Evolutionary conservation across 2,888 invertebrate species (phyloP), one percentile per base, ranked within the genome.

Genomic region (Ptilodon capucinus): DNA sequence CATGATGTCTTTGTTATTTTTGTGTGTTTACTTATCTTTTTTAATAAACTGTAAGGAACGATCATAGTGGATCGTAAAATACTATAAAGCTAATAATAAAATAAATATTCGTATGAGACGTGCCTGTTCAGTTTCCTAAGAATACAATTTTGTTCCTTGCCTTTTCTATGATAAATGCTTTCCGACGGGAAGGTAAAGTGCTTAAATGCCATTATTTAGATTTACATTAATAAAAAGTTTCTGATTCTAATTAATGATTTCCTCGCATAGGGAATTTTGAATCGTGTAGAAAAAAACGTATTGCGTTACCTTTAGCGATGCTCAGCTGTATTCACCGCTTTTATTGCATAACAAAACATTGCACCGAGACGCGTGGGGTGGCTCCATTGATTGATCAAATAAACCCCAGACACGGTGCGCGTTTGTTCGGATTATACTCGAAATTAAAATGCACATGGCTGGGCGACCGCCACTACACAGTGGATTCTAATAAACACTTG

Each of bases 301-400:
- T n/a, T 28, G 28, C 4, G 28, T 28, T 28, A 25, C 6, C 6
- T n/a, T 23, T 44, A 32, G 73, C 76, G 70, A 84, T 81, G 76
- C 64, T 71, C 88, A 88, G 86, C 86, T 89, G 88, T 79, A 78
- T 68, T 73, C 60, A 60, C 64, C 56, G 56, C 43, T 72, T 81
- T 86, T 86, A 86, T 86, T 85, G 80, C 83, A 64, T 80, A 81
- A 86, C 79, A 82, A 85, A 85, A 81, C 81, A 83, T 85, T 78
- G 58, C 54, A 60, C 58, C 59, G 62, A 50, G 51, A 41, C 44
- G 60, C 53, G 61, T 71, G 76, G 79, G 62, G 69, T 54, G 57
- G 49, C 64, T 65, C 69, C 70, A 74, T 76, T 82, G 67, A 80
- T 79, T 78, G 76, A 63, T 18, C 17, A 38, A 19, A 23, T 36